phyloP scores from a whole-genome alignment of 2,797 vertebrate genomes.

The Falco berigora region DNA sequence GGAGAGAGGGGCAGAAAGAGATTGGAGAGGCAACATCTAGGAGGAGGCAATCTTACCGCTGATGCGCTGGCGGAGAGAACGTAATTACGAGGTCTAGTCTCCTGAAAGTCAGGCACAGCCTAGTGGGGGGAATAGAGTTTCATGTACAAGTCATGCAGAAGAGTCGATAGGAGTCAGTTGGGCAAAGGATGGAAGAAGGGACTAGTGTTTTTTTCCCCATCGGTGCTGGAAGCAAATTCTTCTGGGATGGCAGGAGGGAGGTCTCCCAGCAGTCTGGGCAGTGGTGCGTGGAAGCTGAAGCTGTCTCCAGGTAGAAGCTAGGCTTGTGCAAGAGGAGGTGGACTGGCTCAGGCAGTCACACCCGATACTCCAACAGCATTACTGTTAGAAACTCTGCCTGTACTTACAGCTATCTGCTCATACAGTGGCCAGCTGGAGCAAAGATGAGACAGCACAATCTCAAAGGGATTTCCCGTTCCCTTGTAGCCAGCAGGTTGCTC shows the following conservation, averaged over 20 bases:
- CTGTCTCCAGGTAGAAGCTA: neutral
- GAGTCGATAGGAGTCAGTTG: neutral
- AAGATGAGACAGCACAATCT: neutral
- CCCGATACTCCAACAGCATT: neutral
- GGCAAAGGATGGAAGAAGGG: neutral
- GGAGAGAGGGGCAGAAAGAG: conserved; percentile 3
- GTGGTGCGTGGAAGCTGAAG: neutral
- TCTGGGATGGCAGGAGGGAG: neutral
- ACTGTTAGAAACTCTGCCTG: neutral
- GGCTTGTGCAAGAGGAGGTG: neutral
- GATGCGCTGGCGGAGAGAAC: conserved; percentile 95
- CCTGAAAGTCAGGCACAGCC: conserved; percentile 93
- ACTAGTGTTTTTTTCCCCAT: neutral
- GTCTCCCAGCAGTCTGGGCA: neutral
- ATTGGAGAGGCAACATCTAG: neutral
- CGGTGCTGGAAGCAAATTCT: neutral
- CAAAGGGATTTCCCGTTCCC: neutral
- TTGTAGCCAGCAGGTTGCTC: neutral
- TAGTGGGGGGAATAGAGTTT: conserved; percentile 71
- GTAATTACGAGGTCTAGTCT: conserved; percentile 96
- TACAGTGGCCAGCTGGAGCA: neutral
- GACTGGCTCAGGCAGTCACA: neutral
- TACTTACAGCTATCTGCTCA: neutral
- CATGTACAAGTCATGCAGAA: conserved; percentile 61
- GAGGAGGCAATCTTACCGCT: conserved; percentile 82